These are phyloP conservation scores for Bellardia pandia DNA, from an alignment of 2,888 invertebrate species.

Conservation along the genomic window DNA sequence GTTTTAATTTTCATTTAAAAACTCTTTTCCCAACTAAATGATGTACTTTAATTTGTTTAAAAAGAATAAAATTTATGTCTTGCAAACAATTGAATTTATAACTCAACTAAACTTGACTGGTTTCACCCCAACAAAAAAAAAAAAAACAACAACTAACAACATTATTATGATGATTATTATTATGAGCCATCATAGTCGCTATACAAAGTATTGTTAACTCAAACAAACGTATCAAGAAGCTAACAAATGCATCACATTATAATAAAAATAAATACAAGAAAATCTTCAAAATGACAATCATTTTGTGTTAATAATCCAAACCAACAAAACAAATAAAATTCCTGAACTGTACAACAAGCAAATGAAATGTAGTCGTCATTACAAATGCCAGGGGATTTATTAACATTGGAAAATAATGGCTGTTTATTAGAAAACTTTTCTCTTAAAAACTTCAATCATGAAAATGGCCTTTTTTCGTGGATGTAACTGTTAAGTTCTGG, in stretches of 20 bases:
- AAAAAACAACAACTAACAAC: constrained; percentile 10
- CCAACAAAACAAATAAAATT: constrained; percentile 41
- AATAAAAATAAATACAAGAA: constrained; percentile 42
- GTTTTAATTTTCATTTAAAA: constrained; percentile 4
- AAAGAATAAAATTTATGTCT: constrained; percentile 60
- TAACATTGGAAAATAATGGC: constrained; percentile 43
- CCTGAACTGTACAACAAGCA: constrained; percentile 5
- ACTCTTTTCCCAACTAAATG: constrained; percentile 24
- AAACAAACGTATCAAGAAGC: constrained; percentile 8
- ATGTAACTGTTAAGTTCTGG: neutral
- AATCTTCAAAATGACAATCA: constrained; percentile 58
- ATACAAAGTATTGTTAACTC: constrained; percentile 21
- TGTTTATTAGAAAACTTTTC: constrained; percentile 58
- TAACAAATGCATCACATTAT: constrained; percentile 44
- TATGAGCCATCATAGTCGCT: neutral
- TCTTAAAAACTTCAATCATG: neutral
- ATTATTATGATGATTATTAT: constrained; percentile 6
- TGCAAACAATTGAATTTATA: constrained; percentile 69
- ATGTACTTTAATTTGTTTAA: constrained; percentile 27
- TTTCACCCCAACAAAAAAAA: neutral
- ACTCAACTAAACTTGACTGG: constrained; percentile 45
- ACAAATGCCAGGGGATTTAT: constrained; percentile 45
- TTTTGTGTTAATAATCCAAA: constrained; percentile 56
- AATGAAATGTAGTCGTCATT: constrained; percentile 44
- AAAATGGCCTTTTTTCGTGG: neutral